A percentile compares a stretch with the other conserved stretches of the same genome.
These are phyloP conservation scores for Eriosoma lanigerum DNA, from an alignment of 1,140 invertebrate genomes.

Conservation along the genomic window DNA sequence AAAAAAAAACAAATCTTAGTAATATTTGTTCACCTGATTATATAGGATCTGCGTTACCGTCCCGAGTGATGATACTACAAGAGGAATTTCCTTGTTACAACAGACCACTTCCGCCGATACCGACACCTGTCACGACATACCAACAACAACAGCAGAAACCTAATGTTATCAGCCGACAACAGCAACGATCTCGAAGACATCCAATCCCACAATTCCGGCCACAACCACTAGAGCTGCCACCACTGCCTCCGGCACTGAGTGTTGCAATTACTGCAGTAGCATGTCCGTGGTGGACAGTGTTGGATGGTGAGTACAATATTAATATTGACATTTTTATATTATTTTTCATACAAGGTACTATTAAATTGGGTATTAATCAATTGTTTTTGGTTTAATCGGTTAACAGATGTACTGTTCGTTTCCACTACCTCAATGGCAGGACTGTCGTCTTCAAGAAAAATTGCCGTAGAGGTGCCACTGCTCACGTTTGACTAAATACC, in stretches of 20 bases:
- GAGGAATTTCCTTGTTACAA: not conserved
- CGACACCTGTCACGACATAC: not conserved
- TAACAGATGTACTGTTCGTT: not conserved
- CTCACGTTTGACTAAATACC: slow-evolving; percentile 13
- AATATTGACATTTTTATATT: no score
- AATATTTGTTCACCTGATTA: not conserved
- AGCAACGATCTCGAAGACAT: not conserved
- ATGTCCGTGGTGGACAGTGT: slow-evolving; percentile 17
- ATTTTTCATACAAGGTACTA: no score
- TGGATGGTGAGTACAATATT: not conserved
- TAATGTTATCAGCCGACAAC: no score
- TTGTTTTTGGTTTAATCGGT: not conserved
- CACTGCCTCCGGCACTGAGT: not conserved
- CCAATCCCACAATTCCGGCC: not conserved
- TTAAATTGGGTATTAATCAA: no score
- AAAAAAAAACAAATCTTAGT: no score
- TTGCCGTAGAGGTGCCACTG: not conserved
- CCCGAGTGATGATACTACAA: not conserved
- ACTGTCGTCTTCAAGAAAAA: not conserved
- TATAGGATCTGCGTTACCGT: not conserved
- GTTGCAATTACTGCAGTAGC: slow-evolving; percentile 9
- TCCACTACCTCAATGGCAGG: no score
- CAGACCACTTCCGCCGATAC: no score
- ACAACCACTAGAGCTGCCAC: not conserved
- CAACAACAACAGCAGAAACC: not conserved